These are phyloP conservation scores for Carassius carassius DNA, from an alignment of 2,113 vertebrate genomes.

Conservation along the genomic window DNA sequence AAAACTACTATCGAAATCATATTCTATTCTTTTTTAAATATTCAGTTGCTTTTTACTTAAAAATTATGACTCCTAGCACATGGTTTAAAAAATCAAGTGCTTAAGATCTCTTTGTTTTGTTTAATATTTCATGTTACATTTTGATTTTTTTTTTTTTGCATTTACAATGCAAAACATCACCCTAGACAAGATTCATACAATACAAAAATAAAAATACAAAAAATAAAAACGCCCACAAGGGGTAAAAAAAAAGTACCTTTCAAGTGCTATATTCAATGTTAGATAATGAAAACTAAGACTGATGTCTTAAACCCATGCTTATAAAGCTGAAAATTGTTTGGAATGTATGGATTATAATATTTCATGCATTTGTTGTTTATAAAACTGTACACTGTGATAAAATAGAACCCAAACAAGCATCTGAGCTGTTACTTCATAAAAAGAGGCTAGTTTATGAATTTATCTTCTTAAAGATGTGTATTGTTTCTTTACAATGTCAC, in stretches of 20 bases:
- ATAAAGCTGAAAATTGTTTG: neutral
- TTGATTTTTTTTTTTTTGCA: neutral
- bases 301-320: neutral
- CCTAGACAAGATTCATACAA: neutral
- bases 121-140: neutral
- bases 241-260: conserved; percentile 20
- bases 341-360: conserved; percentile 29
- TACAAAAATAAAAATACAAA: conserved; percentile 32
- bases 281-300: neutral
- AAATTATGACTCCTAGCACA: neutral
- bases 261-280: conserved; percentile 9
- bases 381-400: conserved; percentile 23
- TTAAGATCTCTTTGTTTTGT: neutral
- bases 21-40: neutral
- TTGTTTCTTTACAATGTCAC: neutral
- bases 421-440: conserved; percentile 43
- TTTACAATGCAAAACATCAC: neutral
- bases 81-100: neutral
- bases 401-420: conserved; percentile 20
- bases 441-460: conserved; percentile 15
- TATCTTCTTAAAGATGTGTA: neutral
- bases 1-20: neutral
- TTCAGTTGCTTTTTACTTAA: neutral
- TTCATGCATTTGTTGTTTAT: conserved; percentile 9
- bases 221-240: no score